These are phyloP conservation scores for Lacerta viridis DNA, from an alignment of 2,797 vertebrate genomes.

Conservation along the genomic window DNA sequence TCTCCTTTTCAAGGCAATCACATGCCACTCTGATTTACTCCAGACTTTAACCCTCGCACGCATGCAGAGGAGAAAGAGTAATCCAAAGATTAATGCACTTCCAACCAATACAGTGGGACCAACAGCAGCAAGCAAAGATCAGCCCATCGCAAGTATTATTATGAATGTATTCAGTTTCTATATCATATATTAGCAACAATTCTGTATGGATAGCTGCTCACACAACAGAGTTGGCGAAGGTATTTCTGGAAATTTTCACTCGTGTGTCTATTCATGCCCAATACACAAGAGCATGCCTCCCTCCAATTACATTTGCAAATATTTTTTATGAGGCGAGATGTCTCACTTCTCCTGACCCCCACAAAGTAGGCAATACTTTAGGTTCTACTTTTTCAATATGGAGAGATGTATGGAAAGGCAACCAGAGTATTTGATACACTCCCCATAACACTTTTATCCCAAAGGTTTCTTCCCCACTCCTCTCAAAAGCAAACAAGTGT, in stretches of 20 bases:
- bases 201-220: background rate
- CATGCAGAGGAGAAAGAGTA: conserved; percentile 52
- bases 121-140: conserved; percentile 19
- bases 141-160: conserved; percentile 9
- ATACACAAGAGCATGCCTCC: background rate
- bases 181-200: background rate
- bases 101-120: conserved; percentile 1
- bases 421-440: conserved; percentile 9
- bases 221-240: background rate
- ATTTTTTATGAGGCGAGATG: background rate
- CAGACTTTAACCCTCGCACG: conserved; percentile 29
- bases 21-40: conserved; percentile 33
- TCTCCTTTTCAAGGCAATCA: conserved; percentile 63
- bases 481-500: conserved; percentile 19
- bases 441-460: conserved; percentile 5
- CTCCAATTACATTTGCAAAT: background rate
- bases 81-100: conserved; percentile 50
- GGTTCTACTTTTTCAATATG: fast-evolving
- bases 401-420: background rate
- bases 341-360: background rate
- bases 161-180: background rate
- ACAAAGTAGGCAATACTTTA: conserved; percentile 10
- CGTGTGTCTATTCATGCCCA: conserved; percentile 57
- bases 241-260: conserved; percentile 45
- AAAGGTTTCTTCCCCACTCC: conserved; percentile 10